Base-by-base conservation (phyloP, 2,113 vertebrate genomes). In the Entomyzon cyanotis region DNA sequence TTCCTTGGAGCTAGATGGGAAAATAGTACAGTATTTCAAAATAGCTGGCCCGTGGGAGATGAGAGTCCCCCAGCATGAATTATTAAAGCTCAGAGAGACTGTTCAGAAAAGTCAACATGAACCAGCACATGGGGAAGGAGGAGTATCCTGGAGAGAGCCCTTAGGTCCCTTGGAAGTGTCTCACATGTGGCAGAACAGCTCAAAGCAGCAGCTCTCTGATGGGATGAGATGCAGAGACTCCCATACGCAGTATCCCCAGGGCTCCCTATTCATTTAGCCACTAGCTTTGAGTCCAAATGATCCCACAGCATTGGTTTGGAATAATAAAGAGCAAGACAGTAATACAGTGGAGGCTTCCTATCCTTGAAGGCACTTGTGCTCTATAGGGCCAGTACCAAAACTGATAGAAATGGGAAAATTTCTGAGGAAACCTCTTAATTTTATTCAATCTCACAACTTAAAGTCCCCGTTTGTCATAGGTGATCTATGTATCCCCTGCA, bases 31-130 rank as follows among this genome's bases (percentile, higher is more conserved):
- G 77, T 75, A 25, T 63, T 95, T 95, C 94, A 80, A 90, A 95
- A 86, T 63, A 94, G 69, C 76, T 89, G 90, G 49, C 86, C 86
- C n/a, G 31, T 89, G 76, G 83, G 94, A 93, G 65, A 62, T 58
- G 25, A 60, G 49, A 84, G 60, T 90, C 76, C 69, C 71, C 55
- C 52, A 70, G 56, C 88, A 92, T 96, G 92, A 94, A 96, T 96
- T 95, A 96, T 95, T 96, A 93, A 95, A 93, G 79, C 52, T 96
- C 80, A 82, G 78, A 91, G 87, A 90, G 62, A 65, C 83, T 87
- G 69, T 86, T 96, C 86, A 92, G 94, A 92, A 94, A 95, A 96
- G 77, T 95, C 96, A 95, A 94, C 93, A 94, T 33, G 77, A 94
- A 82, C 73, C 44, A 59, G 68, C 1, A 0, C 80, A 49, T 31